Base-by-base conservation (phyloP, 30 jellyfish, hydroid and myxozoan genomes). In the Chironex yamaguchii region DNA sequence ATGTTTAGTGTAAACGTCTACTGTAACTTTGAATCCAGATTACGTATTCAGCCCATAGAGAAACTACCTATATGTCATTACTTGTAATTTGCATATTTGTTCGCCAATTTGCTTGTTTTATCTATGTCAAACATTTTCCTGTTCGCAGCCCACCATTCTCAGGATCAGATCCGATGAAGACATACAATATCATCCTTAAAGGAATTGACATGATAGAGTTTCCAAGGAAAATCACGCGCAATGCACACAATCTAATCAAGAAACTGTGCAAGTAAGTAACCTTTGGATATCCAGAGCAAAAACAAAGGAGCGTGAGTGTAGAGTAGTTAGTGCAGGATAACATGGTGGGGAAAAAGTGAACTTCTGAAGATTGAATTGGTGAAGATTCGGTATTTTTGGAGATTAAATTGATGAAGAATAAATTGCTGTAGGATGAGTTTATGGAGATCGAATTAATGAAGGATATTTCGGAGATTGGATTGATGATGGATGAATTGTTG, bases 91-190 rank as follows among this genome's bases (percentile, higher is more conserved):
- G 3, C 4, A 64, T 21, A 48, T 64, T 64, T 64, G 28, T 17
- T 13, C 17, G 34, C 17, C 34, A 64, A 28, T 64, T 34, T 21
- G 23, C 34, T 2, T 28, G 23, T 64, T 64, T 22, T 21, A 13
- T 21, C 17, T 64, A 21, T 2, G 28, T 34, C 0, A 29, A n/a
- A 2, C 34, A 32, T 2, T 36, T 66, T 50, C 28, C 51, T 29
- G 21, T 12, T 27, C 52, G 12, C 49, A 90, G 97, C 65, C 98
- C 99, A 14, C 99, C 99, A 62, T 95, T 95, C 76, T 90, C 98
- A 63, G 99, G 99, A 21, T 91, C 97, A 3, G 99, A 95, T 70
- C 98, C 99, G 17, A 95, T 95, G 99, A 95, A 95, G 92, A 95
- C 98, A 22, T 95, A 95, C 84, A 95, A 95, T 63, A 89, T 90